These are phyloP conservation scores for Drosophila rhopaloa DNA, from an alignment of 1,140 invertebrate genomes.

Conservation along the genomic window DNA sequence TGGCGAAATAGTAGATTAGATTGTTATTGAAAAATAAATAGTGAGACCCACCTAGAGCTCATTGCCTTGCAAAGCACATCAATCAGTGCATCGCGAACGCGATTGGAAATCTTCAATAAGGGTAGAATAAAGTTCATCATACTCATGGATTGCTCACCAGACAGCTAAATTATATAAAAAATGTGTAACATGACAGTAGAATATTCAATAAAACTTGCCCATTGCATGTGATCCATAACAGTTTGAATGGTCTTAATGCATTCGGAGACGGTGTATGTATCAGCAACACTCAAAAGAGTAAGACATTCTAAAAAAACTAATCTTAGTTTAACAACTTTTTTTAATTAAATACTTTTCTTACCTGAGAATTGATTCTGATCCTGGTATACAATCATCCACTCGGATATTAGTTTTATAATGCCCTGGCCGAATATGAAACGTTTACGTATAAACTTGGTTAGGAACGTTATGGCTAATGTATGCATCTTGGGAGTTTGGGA, in stretches of 20 bases:
- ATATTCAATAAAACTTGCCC: constrained; percentile 43
- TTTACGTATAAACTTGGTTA: constrained; percentile 74
- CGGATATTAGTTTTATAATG: constrained; percentile 67
- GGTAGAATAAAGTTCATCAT: constrained; percentile 84
- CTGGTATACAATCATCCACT: constrained; percentile 82
- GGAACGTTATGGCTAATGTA: constrained; percentile 67
- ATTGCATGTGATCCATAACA: constrained; percentile 79
- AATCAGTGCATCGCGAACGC: constrained; percentile 76
- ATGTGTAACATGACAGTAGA: too few relatives aligned
- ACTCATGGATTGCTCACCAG: constrained; percentile 81
- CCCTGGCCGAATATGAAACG: constrained; percentile 79
- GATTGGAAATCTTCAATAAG: constrained; percentile 69
- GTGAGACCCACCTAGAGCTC: constrained; percentile 49
- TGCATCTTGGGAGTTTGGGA: constrained; percentile 63
- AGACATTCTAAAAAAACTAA: constrained; percentile 62
- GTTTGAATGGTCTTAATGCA: constrained; percentile 70
- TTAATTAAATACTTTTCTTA: constrained; percentile 1
- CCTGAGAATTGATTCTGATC: constrained; percentile 78
- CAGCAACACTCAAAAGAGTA: constrained; percentile 73
- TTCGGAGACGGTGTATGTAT: constrained; percentile 80
- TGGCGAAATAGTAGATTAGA: not conserved
- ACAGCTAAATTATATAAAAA: constrained; percentile 46
- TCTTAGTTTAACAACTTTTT: not conserved
- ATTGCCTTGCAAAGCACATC: constrained; percentile 79
- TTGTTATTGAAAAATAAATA: not conserved